These are phyloP conservation scores for Cosmopolites sordidus DNA, from an alignment of 2,888 invertebrate genomes.

Conservation along the genomic window DNA sequence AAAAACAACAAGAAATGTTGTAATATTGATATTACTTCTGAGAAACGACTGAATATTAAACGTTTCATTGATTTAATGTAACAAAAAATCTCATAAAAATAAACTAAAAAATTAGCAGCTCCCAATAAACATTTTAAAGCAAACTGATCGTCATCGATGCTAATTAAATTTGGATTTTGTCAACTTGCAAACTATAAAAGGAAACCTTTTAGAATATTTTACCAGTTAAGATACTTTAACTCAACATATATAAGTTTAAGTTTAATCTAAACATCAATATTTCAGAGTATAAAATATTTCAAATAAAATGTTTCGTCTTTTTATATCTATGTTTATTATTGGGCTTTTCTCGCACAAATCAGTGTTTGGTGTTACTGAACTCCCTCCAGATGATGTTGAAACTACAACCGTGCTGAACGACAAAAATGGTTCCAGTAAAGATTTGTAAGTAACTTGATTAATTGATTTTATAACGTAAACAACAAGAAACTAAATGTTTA, in stretches of 20 bases:
- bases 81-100: background rate
- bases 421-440: constrained; percentile 5
- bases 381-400: background rate
- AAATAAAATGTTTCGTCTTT: background rate
- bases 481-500: too few species aligned
- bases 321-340: background rate
- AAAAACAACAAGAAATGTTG: too few species aligned
- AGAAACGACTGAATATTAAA: too few species aligned
- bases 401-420: background rate
- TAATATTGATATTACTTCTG: too few species aligned
- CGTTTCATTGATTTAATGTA: constrained; percentile 1
- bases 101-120: constrained; percentile 13
- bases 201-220: too few species aligned
- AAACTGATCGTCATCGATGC: constrained; percentile 14
- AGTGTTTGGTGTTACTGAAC: background rate
- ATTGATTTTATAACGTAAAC: too few species aligned
- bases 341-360: background rate
- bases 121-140: constrained; percentile 11
- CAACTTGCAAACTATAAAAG: background rate
- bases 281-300: too few species aligned
- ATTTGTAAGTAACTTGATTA: constrained; percentile 13
- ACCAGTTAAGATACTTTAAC: too few species aligned
- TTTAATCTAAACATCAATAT: too few species aligned
- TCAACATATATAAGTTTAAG: too few species aligned
- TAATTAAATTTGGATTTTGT: constrained; percentile 8